phyloP scores from a whole-genome alignment of 2,888 invertebrate species.

The Thymelicus acteon region DNA sequence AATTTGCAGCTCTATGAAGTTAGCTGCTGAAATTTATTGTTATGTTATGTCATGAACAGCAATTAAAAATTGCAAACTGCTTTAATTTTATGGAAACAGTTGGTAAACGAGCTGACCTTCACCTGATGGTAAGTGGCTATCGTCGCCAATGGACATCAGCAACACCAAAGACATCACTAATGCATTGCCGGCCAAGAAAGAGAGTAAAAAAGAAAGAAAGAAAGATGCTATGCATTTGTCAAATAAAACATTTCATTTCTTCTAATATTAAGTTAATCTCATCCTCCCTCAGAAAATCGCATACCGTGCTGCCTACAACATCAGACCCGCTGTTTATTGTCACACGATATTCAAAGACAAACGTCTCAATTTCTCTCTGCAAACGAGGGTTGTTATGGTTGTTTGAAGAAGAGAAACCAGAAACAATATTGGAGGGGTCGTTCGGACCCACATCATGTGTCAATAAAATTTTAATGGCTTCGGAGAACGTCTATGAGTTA shows the following conservation, averaged over 20 bases:
- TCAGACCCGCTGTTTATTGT: constrained; percentile 45
- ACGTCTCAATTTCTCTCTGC: constrained; percentile 63
- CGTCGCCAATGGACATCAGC: too few relatives aligned
- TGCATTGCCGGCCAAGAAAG: too few relatives aligned
- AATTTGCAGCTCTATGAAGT: too few relatives aligned
- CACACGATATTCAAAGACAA: constrained; percentile 59
- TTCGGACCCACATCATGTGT: constrained; percentile 5
- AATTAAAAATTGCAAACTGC: too few relatives aligned
- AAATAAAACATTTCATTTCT: neutral
- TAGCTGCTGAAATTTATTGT: too few relatives aligned
- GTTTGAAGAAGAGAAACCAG: constrained; percentile 26
- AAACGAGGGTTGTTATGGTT: constrained; percentile 39
- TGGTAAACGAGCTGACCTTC: too few relatives aligned
- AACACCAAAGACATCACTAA: too few relatives aligned
- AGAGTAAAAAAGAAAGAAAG: too few relatives aligned
- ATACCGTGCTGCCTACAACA: neutral
- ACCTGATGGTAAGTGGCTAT: too few relatives aligned
- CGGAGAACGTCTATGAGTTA: neutral
- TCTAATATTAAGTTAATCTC: neutral
- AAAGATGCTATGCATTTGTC: too few relatives aligned
- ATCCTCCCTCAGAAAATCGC: neutral
- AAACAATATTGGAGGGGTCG: constrained; percentile 26
- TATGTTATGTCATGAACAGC: too few relatives aligned
- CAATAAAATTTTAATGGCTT: constrained; percentile 22
- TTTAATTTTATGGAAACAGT: too few relatives aligned